Base-by-base conservation (phyloP, 2,113 vertebrate species). In the Clarias magur region DNA sequence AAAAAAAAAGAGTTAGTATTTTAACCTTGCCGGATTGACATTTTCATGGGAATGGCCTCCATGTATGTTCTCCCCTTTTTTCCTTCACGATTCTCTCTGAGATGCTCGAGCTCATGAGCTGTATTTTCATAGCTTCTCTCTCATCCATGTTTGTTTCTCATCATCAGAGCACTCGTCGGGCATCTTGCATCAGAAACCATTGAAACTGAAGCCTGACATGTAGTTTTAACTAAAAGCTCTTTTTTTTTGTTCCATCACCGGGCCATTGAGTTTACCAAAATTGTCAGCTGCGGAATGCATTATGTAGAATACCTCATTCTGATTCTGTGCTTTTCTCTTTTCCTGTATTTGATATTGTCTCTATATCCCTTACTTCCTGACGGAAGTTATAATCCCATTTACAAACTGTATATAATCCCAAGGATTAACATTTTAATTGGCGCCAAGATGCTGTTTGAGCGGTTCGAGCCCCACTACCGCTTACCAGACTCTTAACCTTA, bases 111-210 rank as follows among this genome's bases (percentile, higher is more conserved):
- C 90, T 94, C 91, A 90, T 92, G 93, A 94, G 92, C 93, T 90
- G 91, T 93, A 91, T 94, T 94, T 94, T 92, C 92, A 91, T 85
- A 88, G 80, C 70, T 86, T 68, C 81, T 76, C 81, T 88, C 84
- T 89, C 91, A 73, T 89, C 80, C 38, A 87, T 94, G 91, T 94
- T 94, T 93, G 92, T 94, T 94, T 94, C 93, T 95, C 93, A 93
- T 94, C 93, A 92, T 91, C 86, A 88, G 89, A 91, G 93, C 92
- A 92, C 92, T 93, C 91, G 91, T 80, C 89, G 90, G 94, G 94
- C 93, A 90, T 91, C 34, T 93, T 91, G 93, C 91, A 87, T 94
- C 93, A 94, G 90, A 92, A 91, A 91, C 90, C 91, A 91, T 78
- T 67, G 53, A 23, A 81, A 89, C 42, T 59, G 63, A 83, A 63